phyloP scores from a whole-genome alignment of 1,140 invertebrate genomes.

The Solen grandis region DNA sequence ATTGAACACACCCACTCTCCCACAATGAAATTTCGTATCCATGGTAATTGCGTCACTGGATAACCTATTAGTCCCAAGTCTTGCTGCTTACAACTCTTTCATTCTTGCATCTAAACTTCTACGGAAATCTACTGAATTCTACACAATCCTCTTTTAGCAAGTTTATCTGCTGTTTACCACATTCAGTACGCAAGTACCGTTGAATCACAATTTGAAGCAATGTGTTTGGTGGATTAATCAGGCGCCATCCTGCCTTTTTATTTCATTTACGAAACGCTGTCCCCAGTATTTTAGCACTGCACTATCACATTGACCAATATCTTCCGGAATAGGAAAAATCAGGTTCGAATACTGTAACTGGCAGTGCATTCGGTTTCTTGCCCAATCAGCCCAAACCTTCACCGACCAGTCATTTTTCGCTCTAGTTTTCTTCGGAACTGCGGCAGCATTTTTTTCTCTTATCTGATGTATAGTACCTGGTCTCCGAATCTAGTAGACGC shows the following conservation, averaged over 20 bases:
- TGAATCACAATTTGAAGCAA: too few relatives aligned
- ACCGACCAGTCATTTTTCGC: background rate
- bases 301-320: background rate
- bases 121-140: too few relatives aligned
- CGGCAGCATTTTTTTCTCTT: background rate
- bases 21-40: background rate
- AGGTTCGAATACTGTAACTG: background rate
- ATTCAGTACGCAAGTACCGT: background rate
- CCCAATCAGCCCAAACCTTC: background rate
- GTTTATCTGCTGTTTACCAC: too few relatives aligned
- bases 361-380: background rate
- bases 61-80: too few relatives aligned
- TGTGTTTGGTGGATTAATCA: conserved; percentile 3
- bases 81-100: too few relatives aligned
- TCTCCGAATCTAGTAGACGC: conserved; percentile 2
- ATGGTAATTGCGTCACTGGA: too few relatives aligned
- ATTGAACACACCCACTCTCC: background rate
- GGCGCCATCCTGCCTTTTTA: background rate
- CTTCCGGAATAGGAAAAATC: background rate
- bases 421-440: too few relatives aligned
- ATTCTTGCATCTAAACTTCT: too few relatives aligned
- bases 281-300: conserved; percentile 6
- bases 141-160: too few relatives aligned
- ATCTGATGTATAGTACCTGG: background rate
- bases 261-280: too few relatives aligned